Conservation (phyloP, 1,140 invertebrate genomes). For the Meloidogyne exigua region DNA sequence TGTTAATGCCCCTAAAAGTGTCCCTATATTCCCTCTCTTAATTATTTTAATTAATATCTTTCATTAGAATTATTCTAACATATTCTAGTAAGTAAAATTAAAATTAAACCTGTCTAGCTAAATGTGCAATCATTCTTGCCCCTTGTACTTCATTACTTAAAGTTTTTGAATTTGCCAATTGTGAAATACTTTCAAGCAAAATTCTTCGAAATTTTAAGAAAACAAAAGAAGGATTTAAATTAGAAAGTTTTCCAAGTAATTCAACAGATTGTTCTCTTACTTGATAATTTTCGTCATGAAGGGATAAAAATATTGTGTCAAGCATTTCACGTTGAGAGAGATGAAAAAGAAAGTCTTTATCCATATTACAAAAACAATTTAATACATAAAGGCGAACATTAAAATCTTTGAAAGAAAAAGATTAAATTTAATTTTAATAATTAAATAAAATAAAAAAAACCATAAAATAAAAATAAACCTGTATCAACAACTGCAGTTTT, state of each 20-base stretch:
- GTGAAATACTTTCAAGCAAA: slow-evolving; percentile 70
- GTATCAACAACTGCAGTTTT: slow-evolving; percentile 92
- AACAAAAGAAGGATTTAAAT: slow-evolving; percentile 93
- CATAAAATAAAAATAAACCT: slow-evolving; percentile 64
- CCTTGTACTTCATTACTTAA: slow-evolving; percentile 44
- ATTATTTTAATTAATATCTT: background rate
- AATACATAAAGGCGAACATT: slow-evolving; percentile 90
- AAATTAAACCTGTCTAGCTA: slow-evolving; percentile 37
- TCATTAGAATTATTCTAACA: background rate
- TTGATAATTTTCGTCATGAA: slow-evolving; percentile 96
- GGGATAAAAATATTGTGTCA: slow-evolving; percentile 84
- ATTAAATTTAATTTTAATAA: background rate
- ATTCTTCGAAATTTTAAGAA: slow-evolving; percentile 91
- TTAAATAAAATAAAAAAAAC: background rate
- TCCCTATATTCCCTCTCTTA: too few species aligned
- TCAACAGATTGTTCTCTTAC: slow-evolving; percentile 89
- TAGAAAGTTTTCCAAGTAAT: slow-evolving; percentile 84
- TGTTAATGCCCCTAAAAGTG: too few species aligned
- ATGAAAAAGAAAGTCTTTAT: slow-evolving; percentile 84
- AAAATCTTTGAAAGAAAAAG: slow-evolving; percentile 70
- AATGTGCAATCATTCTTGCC: slow-evolving; percentile 44
- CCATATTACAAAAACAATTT: slow-evolving; percentile 71
- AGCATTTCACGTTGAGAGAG: slow-evolving; percentile 93
- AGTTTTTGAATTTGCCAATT: slow-evolving; percentile 47
- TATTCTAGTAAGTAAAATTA: background rate